These are phyloP conservation scores for Gnatocerus cornutus DNA, from an alignment of 2,888 invertebrate species.

Conservation along the genomic window DNA sequence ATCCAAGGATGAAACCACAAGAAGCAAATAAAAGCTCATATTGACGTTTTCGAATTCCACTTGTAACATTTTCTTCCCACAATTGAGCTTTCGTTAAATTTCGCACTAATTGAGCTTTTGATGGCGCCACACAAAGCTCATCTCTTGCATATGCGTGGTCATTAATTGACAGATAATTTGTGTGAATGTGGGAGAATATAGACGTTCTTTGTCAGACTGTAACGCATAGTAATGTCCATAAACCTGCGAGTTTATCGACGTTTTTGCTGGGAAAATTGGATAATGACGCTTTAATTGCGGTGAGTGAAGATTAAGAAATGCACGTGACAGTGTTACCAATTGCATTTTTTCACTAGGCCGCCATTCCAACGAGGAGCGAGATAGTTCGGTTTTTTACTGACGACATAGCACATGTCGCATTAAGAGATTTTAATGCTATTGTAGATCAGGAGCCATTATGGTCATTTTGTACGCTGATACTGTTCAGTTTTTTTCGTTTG, in stretches of 20 bases:
- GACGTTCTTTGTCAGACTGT: slow-evolving; percentile 1
- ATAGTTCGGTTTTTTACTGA: slow-evolving; percentile 24
- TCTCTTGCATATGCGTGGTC: slow-evolving; percentile 19
- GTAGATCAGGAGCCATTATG: slow-evolving; percentile 10
- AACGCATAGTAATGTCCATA: too few relatives aligned
- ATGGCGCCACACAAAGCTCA: neutral
- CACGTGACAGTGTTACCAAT: slow-evolving; percentile 24
- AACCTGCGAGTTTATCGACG: neutral
- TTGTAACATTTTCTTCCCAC: too few relatives aligned
- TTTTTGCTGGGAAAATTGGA: slow-evolving; percentile 9
- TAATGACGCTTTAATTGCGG: slow-evolving; percentile 29
- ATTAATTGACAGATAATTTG: slow-evolving; percentile 26
- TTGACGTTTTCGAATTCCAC: too few relatives aligned
- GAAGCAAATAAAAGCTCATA: too few relatives aligned
- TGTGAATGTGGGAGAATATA: slow-evolving; percentile 9
- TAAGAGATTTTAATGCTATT: slow-evolving; percentile 19
- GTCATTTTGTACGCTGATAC: neutral
- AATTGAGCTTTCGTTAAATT: neutral
- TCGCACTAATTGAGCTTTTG: slow-evolving; percentile 9
- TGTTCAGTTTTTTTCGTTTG: slow-evolving; percentile 20
- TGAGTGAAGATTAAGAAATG: slow-evolving; percentile 27
- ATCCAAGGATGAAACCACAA: too few relatives aligned
- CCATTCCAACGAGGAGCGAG: slow-evolving; percentile 25
- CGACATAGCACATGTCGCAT: slow-evolving; percentile 33
- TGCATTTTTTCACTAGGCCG: slow-evolving; percentile 1